These are phyloP conservation scores for Clunio marinus DNA, from an alignment of 2,888 invertebrate species.

Conservation along the genomic window DNA sequence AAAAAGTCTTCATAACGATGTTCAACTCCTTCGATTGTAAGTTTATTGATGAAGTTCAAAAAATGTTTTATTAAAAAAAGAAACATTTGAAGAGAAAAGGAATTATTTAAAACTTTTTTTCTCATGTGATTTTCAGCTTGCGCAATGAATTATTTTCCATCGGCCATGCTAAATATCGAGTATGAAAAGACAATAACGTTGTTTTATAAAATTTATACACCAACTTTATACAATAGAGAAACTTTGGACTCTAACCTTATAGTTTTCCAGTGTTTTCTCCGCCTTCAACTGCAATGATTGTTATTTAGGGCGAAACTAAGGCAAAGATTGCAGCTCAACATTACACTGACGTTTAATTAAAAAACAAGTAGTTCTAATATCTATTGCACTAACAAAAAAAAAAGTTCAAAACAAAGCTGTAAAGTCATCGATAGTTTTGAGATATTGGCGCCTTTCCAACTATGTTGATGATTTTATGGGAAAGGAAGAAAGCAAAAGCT, in stretches of 20 bases:
- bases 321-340: background rate
- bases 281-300: background rate
- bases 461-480: background rate
- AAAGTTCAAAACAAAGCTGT: background rate
- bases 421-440: background rate
- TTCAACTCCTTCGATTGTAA: conserved; percentile 16
- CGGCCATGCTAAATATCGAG: background rate
- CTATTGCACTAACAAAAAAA: conserved; percentile 3
- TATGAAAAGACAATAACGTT: conserved; percentile 33
- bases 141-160: background rate
- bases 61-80: conserved; percentile 6
- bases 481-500: background rate
- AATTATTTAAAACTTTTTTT: background rate
- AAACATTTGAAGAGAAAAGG: background rate
- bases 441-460: background rate
- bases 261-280: background rate
- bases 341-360: conserved; percentile 2
- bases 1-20: background rate
- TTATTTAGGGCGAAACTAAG: conserved; percentile 21
- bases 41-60: conserved; percentile 18
- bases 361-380: conserved; percentile 1
- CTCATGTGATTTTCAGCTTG: background rate
- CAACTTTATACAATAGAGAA: conserved; percentile 31
- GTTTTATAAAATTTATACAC: conserved; percentile 35
- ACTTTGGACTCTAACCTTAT: conserved; percentile 38